Evolutionary conservation across 2,113 vertebrate species (phyloP), one percentile per base, ranked within the genome.

Genomic region (Lophius piscatorius): DNA sequence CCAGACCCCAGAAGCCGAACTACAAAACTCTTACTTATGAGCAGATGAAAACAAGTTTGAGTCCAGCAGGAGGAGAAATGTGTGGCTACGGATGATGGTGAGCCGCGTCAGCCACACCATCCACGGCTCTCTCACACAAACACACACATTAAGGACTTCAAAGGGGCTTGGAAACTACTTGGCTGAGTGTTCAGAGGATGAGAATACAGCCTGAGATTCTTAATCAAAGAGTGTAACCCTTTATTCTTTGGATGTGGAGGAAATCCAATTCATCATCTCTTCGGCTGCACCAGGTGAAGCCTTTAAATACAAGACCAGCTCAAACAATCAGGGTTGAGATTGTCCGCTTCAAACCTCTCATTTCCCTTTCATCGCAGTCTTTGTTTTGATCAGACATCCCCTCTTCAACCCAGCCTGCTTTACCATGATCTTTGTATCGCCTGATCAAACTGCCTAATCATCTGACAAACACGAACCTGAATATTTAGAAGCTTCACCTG

Each of bases 401-500:
- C 36, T 54, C 29, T 56, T 21, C 26, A 46, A 18, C 45, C 35
- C 40, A 22, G n/a, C 9, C 48, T 54, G 35, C 16, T 20, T 28
- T 28, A 4, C 49, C 23, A 11, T 56, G 21, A 61, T 80, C 51
- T 29, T 2, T n/a, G 46, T 57, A 38, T 48, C 52, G 65, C 54
- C 51, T 68, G 68, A 76, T 77, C 74, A 73, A 44, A 51, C 18
- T 18, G 40, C 75, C 73, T 79, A 69, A 76, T 80, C 61, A 74
- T 45, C 73, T 76, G 66, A 72, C 52, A 50, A 66, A 72, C 52
- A 50, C 28, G 2, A 2, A 9, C 52, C 76, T 80, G 69, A 81
- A 84, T 86, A 87, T 89, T 86, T 60, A 86, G 59, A 46, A 40
- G 29, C 14, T 36, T 65, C 71, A 76, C 79, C 81, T 81, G 65